A percentile compares a stretch with the other conserved stretches of the same genome.
Evolutionary conservation across 2,888 invertebrate genomes (phyloP).

Genomic region (Napeogenes inachia): DNA sequence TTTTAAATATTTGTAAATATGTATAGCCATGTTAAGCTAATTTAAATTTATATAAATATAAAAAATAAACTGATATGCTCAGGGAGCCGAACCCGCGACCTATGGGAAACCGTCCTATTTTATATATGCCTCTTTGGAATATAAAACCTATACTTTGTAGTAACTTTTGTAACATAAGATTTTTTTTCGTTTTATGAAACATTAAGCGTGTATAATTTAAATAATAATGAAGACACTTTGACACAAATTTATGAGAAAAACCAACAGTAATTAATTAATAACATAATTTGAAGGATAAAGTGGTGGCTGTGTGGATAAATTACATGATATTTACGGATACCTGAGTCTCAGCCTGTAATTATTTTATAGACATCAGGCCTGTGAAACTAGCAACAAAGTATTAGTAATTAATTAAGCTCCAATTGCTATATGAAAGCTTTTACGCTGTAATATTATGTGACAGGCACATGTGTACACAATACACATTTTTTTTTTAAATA

Average conservation of each 20-base stretch:
- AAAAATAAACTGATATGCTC: no score
- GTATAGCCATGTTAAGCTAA: no score
- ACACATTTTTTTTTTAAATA: no score
- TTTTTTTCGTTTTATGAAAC: neutral
- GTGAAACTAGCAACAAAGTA: neutral
- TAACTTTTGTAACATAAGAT: neutral
- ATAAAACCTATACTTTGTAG: no score
- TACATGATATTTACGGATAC: neutral
- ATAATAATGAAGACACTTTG: neutral
- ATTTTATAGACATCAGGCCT: neutral
- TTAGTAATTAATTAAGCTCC: neutral
- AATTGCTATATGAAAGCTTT: neutral
- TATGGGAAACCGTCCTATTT: no score
- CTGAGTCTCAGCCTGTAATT: neutral
- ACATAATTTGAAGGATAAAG: neutral
- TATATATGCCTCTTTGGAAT: no score
- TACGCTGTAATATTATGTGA: neutral
- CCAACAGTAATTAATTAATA: neutral
- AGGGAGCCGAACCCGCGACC: no score
- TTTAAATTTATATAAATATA: no score
- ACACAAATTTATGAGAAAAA: constrained; percentile 1
- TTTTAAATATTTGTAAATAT: no score
- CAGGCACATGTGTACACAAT: no score
- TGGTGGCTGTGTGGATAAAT: neutral
- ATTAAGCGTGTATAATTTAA: neutral